Conservation (phyloP, 2,888 invertebrate species). For the Cosmorhoe ocellata region DNA sequence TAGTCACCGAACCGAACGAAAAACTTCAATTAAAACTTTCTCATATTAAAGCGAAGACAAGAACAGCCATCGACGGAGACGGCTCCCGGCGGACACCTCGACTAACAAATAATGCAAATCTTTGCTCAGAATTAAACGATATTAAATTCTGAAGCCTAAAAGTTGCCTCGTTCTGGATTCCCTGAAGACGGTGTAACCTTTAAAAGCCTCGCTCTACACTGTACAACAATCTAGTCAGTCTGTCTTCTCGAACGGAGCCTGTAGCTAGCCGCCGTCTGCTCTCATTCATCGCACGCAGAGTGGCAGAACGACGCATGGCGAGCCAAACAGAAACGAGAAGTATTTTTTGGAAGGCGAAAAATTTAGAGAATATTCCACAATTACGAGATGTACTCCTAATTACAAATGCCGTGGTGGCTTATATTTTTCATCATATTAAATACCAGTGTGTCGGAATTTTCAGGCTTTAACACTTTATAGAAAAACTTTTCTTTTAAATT, state of each 20-base stretch:
- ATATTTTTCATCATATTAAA: too few relatives aligned
- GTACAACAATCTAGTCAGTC: not conserved
- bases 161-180: slow-evolving; percentile 33
- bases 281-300: too few relatives aligned
- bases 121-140: slow-evolving; percentile 42
- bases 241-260: not conserved
- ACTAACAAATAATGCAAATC: slow-evolving; percentile 34
- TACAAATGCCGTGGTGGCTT: too few relatives aligned
- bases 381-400: too few relatives aligned
- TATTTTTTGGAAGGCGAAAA: too few relatives aligned
- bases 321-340: too few relatives aligned
- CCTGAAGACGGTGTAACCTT: slow-evolving; percentile 27
- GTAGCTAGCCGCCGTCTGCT: too few relatives aligned
- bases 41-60: slow-evolving; percentile 13
- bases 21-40: slow-evolving; percentile 22
- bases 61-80: slow-evolving; percentile 14
- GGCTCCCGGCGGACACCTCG: slow-evolving; percentile 20
- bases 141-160: slow-evolving; percentile 47
- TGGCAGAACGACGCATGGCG: too few relatives aligned
- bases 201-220: slow-evolving; percentile 17
- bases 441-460: too few relatives aligned
- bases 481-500: too few relatives aligned
- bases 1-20: slow-evolving; percentile 8
- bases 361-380: too few relatives aligned
- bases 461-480: too few relatives aligned